Evolutionary conservation across 2,888 invertebrate genomes (phyloP), one percentile per base, ranked within the genome.

Genomic region (Metopia argyrocephala): DNA sequence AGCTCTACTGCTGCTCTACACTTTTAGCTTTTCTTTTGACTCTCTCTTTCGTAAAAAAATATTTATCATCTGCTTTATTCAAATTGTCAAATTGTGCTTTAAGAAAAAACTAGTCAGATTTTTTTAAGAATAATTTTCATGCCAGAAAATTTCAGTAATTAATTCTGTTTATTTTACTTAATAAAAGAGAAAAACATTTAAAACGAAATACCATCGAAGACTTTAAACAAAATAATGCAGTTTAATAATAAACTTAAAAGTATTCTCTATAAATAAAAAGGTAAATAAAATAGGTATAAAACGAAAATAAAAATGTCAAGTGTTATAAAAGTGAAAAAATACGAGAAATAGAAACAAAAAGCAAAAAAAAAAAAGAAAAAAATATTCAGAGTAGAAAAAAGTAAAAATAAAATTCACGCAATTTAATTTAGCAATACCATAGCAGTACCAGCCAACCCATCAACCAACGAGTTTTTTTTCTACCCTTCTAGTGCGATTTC

Each of bases 31-130:
- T 23, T 23, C 15, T 23, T 25, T 27, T 23, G 27, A n/a, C n/a
- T n/a, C 23, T 15, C 18, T 56, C 7, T 1, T 21, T 7, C 38
- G 38, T 15, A 38, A 38, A 38, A 70, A 75, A 70, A n/a, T n/a
- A n/a, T n/a, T n/a, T n/a, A n/a, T 79, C 79, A 79, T 70, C 70
- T 79, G 79, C 6, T 70, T 48, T 48, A 15, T 69, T 61, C 65
- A 50, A 76, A 76, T 52, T 66, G 23, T 23, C 25, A 3, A 54
- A 68, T 70, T 28, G 18, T 23, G 46, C 20, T 46, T 57, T 5
- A 18, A 50, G 38, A 70, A 61, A 78, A 73, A 71, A 66, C 76
- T 69, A 80, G 76, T 79, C 71, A 66, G 64, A 56, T 65, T 56
- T 78, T 78, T 59, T 64, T 59, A 54, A 70, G 59, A 54, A 62